Base-by-base conservation (phyloP, 92 coral and sea anemone genomes). In the Porites lobata region DNA sequence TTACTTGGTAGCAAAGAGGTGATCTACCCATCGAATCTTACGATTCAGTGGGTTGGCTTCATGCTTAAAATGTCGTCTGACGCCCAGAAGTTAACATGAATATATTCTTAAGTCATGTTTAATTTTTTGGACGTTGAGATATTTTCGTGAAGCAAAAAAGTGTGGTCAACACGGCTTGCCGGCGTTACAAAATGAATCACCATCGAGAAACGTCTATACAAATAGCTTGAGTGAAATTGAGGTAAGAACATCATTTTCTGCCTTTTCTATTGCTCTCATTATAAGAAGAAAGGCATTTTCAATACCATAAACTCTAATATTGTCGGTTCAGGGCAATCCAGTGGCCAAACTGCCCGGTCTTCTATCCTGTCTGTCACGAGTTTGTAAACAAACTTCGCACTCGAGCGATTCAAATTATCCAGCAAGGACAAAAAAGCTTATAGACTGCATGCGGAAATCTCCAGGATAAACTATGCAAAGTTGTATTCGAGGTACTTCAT, bases 361-460 rank as follows among this genome's bases (percentile, higher is more conserved):
- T 20, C 6, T 38, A 4, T 65, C 32, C 14, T 38, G 38, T 20
- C 50, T 7, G 63, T 79, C 84, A 79, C 73, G 85, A 66, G 75
- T 66, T 79, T 67, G 85, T 68, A 69, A 62, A 78, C 83, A 78
- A 78, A 78, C 83, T 63, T 47, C 61, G 64, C 72, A 62, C 83
- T 81, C 77, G 85, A 81, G 13, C 76, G 85, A 24, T 64, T 64
- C 24, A 78, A 63, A 57, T 2, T n/a, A 77, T 77, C 56, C 67
- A 57, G 38, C 68, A 17, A 1, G 63, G 51, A 26, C 13, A 13
- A 56, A 56, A 57, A 13, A 17, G 19, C 21, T 29, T 61, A 43
- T 18, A 7, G 51, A 43, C 47, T 38, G 47, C 61, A 12, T 56
- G 8, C 61, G 15, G 61, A 10, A 43, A 64, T 62, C 72, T 38